Base-by-base conservation (phyloP, 2,888 invertebrate species). In the Spodoptera picta region DNA sequence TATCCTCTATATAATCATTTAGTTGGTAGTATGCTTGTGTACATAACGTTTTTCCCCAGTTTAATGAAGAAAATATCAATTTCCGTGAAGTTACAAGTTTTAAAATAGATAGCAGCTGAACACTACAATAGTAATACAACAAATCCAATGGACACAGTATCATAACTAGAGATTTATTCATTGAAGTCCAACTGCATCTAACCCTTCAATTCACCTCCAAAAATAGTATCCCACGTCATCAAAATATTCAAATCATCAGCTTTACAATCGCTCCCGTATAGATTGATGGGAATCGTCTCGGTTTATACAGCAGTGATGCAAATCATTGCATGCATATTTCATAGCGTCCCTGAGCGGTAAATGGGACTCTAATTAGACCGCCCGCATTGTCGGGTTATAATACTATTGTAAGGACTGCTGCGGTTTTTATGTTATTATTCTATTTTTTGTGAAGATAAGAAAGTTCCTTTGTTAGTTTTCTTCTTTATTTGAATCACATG, bases 351-450 rank as follows among this genome's bases (percentile, higher is more conserved):
- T 23, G 53, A 66, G 67, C 74, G 69, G 72, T 79, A 81, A 77
- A 69, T 79, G 75, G 73, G 77, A 81, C 76, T 69, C 81, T 87
- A 87, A 88, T 88, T 86, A 86, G 84, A 85, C 87, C 88, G 79
- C 88, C 88, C 85, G 86, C 82, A 69, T 68, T 57, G 80, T 60
- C 19, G 55, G 61, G 55, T 51, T 67, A 61, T 53, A 64, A 54
- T 64, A 64, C 58, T 64, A 61, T 74, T 64, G 62, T 61, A 24
- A 48, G 12, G 46, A 58, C 48, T 7, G 14, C 43, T 36, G 9
- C 7, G 31, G 4, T 31, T 31, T 31, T 31, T 31, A 31, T 4
- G 6, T 31, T 31, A 31, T 6, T 31, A 31, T 31, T 31, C 5
- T 19, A 27, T 27, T 27, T 36, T 36, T 6, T 36, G 36, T 36